Base-by-base conservation (phyloP, 2,113 vertebrate species). In the Macquaria australasica region DNA sequence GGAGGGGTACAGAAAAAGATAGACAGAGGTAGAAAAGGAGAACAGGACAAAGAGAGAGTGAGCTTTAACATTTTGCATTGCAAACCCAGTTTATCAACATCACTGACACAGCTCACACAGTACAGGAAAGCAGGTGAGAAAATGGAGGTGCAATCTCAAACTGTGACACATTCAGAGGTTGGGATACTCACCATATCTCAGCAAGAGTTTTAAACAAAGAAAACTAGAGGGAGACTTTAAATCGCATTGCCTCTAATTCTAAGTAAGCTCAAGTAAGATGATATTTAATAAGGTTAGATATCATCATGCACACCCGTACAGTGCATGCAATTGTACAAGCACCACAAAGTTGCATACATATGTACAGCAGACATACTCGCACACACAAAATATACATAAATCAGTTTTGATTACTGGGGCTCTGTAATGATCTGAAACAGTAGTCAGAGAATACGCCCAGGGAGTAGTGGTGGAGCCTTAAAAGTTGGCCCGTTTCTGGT, bases 361-460 rank as follows among this genome's bases (percentile, higher is more conserved):
- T 80, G 71, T 59, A 73, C 72, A 66, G 82, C 87, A 85, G 72
- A 83, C 88, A 79, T 59, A 23, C 41, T 48, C 23, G 16, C 64
- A 67, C 82, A 87, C 73, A 82, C 69, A 80, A 67, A 90, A 85
- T 74, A 88, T 85, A 87, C 88, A 90, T 87, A 77, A 89, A 84
- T 94, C 93, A 93, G 69, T 89, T 93, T 74, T 93, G 90, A 92
- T 94, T 95, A 93, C 53, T 63, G 81, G 18, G 82, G 18, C 78
- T 89, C 28, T 0, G 80, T 87, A 90, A 87, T 93, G 93, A 93
- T 94, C 89, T 92, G 90, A 93, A 94, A 89, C 94, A 91, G 92
- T 58, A 73, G 92, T 89, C 84, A 45, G 81, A 75, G 81, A 91
- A 79, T 77, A 76, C 37, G 77, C 85, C 80, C 71, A 25, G 89